Evolutionary conservation across 1,140 invertebrate genomes (phyloP).

Genomic region (Holotrichia oblita): DNA sequence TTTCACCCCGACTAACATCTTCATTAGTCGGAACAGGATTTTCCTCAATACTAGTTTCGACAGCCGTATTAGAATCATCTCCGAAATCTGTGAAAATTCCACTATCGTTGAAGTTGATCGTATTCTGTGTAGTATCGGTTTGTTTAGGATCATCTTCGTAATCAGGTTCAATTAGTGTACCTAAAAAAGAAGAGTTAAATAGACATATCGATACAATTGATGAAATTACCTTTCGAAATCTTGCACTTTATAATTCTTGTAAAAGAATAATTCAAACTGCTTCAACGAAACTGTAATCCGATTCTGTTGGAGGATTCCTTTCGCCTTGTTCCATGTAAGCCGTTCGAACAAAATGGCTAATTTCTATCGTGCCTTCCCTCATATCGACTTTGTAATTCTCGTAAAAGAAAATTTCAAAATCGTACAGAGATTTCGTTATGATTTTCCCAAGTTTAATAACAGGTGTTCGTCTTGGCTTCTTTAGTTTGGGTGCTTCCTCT

Average conservation of each 20-base stretch:
- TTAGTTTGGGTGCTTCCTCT: not conserved
- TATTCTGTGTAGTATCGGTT: not conserved
- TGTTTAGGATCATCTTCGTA: not conserved
- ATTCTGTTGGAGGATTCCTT: not conserved
- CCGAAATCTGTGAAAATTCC: not conserved
- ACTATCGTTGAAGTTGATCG: not conserved
- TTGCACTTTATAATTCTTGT: not conserved
- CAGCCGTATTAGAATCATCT: not conserved
- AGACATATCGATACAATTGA: not conserved
- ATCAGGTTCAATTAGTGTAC: not conserved
- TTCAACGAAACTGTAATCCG: not conserved
- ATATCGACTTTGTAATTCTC: not conserved
- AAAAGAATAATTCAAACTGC: not conserved
- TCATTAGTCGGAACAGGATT: not conserved
- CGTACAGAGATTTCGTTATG: not conserved
- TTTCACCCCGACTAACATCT: not conserved
- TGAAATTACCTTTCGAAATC: slow-evolving; percentile 1
- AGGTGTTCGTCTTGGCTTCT: not conserved
- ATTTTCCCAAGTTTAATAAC: not conserved
- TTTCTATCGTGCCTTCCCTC: not conserved
- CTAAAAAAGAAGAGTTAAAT: not conserved
- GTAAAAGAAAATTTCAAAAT: slow-evolving; percentile 19
- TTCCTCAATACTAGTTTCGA: too few species aligned
- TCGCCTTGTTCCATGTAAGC: not conserved
- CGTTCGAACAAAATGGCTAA: not conserved